These are phyloP conservation scores for Silurus lanzhouensis DNA, from an alignment of 2,797 vertebrate species.

Conservation along the genomic window DNA sequence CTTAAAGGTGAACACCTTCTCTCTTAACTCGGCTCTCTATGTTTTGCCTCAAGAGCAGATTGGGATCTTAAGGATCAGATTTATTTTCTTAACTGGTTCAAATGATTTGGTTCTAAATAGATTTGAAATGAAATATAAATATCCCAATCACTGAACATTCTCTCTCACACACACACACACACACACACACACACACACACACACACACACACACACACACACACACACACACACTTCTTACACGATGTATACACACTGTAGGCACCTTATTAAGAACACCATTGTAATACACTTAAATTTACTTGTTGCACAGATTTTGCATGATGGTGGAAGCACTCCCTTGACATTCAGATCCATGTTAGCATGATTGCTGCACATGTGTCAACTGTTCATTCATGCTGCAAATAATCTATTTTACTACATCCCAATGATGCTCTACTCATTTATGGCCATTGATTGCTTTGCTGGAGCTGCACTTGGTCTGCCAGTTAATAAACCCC, in stretches of 20 bases:
- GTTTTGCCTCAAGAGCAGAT: conserved; percentile 38
- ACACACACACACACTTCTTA: background rate
- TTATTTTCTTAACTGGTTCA: conserved; percentile 70
- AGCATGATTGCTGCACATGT: background rate
- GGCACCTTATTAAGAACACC: background rate
- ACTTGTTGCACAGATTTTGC: background rate
- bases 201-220: background rate
- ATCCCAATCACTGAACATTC: conserved; percentile 24
- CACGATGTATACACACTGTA: background rate
- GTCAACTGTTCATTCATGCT: background rate
- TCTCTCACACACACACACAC: background rate
- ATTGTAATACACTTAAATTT: background rate
- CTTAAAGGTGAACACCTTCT: conserved; percentile 20
- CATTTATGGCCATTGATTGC: background rate
- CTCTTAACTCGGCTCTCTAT: conserved; percentile 42
- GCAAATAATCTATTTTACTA: background rate
- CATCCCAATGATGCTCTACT: background rate
- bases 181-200: background rate
- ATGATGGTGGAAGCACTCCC: background rate
- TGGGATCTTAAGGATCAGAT: conserved; percentile 59
- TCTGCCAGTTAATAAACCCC: background rate
- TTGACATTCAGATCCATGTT: too few species aligned
- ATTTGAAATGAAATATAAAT: conserved; percentile 61
- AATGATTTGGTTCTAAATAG: conserved; percentile 63
- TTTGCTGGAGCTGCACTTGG: background rate